These are phyloP conservation scores for Coracopsis vasa DNA, from an alignment of 2,113 vertebrate species.

Conservation along the genomic window DNA sequence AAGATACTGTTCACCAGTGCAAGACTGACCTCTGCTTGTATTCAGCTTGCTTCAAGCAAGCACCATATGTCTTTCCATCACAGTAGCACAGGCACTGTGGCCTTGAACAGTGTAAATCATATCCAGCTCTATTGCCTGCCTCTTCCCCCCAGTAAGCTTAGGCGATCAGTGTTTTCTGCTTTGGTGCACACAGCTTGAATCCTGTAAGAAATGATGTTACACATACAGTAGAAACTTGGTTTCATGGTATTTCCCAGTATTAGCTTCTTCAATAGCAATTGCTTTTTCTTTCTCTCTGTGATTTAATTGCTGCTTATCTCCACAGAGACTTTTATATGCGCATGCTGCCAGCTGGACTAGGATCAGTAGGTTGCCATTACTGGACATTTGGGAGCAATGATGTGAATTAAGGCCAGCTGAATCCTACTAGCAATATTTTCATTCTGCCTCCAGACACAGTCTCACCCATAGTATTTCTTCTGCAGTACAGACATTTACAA, in stretches of 20 bases:
- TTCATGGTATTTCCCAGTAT: not conserved
- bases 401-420: slow-evolving; percentile 47
- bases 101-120: slow-evolving; percentile 10
- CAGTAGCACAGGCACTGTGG: not conserved
- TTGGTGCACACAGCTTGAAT: not conserved
- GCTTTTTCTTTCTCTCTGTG: not conserved
- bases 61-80: slow-evolving; percentile 47
- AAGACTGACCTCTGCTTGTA: slow-evolving; percentile 66
- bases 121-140: not conserved
- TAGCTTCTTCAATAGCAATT: slow-evolving; percentile 6
- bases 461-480: not conserved
- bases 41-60: not conserved
- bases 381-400: slow-evolving; percentile 53
- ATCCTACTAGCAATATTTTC: slow-evolving; percentile 27
- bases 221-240: not conserved
- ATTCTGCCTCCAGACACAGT: not conserved
- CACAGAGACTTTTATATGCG: not conserved
- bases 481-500: not conserved
- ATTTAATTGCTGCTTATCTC: slow-evolving; percentile 49
- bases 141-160: not conserved
- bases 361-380: slow-evolving; percentile 49
- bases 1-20: slow-evolving; percentile 36
- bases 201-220: not conserved
- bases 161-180: not conserved
- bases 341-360: slow-evolving; percentile 48